Evolutionary conservation across 2,888 invertebrate species (phyloP).

Genomic region (Taphrorychus bicolor): DNA sequence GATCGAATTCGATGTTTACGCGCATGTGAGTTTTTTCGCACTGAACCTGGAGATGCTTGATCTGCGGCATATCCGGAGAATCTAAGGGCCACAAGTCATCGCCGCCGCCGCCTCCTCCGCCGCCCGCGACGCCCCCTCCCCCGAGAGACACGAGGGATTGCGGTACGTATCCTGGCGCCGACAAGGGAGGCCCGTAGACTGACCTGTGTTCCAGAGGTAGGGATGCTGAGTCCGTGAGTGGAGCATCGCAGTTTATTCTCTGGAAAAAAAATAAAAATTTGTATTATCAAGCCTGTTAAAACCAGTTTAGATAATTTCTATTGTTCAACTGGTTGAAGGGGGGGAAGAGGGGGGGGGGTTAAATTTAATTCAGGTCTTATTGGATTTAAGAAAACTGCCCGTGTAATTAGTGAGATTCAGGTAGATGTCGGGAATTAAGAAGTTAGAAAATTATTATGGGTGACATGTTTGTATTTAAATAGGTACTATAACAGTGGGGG

Average conservation of each 20-base stretch:
- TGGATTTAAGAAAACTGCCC: too few relatives aligned
- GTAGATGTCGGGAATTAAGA: too few relatives aligned
- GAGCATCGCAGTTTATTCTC: conserved; percentile 80
- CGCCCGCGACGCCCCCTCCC: conserved; percentile 57
- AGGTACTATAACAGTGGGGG: too few relatives aligned
- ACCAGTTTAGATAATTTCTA: background rate
- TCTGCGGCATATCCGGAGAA: conserved; percentile 89
- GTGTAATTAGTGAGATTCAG: too few relatives aligned
- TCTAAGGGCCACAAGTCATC: conserved; percentile 91
- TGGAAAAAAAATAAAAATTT: conserved; percentile 59
- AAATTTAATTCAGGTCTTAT: too few relatives aligned
- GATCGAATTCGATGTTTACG: conserved; percentile 93
- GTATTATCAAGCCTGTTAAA: too few relatives aligned
- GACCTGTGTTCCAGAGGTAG: conserved; percentile 82
- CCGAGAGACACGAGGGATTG: conserved; percentile 56
- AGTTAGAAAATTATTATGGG: too few relatives aligned
- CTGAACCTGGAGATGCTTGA: conserved; percentile 92
- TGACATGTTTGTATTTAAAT: too few relatives aligned
- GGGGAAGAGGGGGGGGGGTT: too few relatives aligned
- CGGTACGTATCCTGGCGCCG: conserved; percentile 58
- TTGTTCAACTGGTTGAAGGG: too few relatives aligned
- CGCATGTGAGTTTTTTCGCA: conserved; percentile 96
- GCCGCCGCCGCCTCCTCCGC: conserved; percentile 57
- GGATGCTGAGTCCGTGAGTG: conserved; percentile 79
- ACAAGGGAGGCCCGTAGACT: conserved; percentile 73